These are phyloP conservation scores for Drosophila busckii DNA, from an alignment of 1,140 invertebrate genomes.

Conservation along the genomic window DNA sequence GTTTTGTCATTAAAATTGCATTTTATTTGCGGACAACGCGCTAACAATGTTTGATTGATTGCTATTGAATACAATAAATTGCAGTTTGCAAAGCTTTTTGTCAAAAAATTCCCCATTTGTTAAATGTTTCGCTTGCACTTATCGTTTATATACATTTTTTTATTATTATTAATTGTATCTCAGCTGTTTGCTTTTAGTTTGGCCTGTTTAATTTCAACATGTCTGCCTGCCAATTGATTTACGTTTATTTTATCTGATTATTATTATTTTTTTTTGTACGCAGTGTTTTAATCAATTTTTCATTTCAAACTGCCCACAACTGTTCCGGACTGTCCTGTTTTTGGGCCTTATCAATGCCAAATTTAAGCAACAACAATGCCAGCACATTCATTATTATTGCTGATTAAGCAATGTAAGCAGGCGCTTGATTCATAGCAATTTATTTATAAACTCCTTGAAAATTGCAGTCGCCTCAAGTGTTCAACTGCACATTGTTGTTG, in stretches of 20 bases:
- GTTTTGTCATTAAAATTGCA: constrained; percentile 59
- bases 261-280: constrained; percentile 54
- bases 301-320: constrained; percentile 60
- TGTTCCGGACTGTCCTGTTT: too few species aligned
- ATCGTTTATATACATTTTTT: too few species aligned
- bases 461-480: constrained; percentile 20
- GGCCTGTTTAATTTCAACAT: constrained; percentile 31
- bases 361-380: constrained; percentile 29
- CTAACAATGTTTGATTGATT: too few species aligned
- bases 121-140: constrained; percentile 42
- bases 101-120: too few species aligned
- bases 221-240: constrained; percentile 54
- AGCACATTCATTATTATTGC: constrained; percentile 20
- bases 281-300: constrained; percentile 66
- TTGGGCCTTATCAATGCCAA: constrained; percentile 70
- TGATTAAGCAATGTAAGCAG: constrained; percentile 50
- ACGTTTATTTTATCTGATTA: constrained; percentile 75
- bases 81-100: neutral
- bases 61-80: neutral
- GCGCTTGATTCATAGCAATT: constrained; percentile 6
- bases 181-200: constrained; percentile 55
- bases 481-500: neutral
- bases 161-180: constrained; percentile 76
- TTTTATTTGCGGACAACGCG: constrained; percentile 51
- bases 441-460: constrained; percentile 12